These are phyloP conservation scores for Corythornis madagascariensis DNA, from an alignment of 2,113 vertebrate species.

Conservation along the genomic window DNA sequence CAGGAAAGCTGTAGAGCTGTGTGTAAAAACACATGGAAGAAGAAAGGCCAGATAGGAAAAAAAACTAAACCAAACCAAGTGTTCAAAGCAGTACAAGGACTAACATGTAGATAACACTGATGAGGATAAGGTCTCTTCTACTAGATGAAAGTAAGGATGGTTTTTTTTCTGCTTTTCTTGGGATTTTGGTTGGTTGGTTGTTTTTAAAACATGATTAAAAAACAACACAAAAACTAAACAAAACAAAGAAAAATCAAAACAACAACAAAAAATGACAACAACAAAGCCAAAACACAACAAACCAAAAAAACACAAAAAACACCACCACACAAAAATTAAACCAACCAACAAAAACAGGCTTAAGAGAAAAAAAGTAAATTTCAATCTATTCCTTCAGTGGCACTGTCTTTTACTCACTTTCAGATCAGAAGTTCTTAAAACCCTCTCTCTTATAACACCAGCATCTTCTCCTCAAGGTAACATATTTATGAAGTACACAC, in stretches of 20 bases:
- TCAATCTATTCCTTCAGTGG: background rate
- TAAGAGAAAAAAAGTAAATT: background rate
- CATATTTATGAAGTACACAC: background rate
- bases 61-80: background rate
- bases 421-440: background rate
- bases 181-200: background rate
- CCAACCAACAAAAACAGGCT: too few species aligned
- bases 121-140: background rate
- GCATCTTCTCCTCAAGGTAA: background rate
- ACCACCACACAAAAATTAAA: too few species aligned
- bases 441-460: background rate
- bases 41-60: background rate
- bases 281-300: background rate
- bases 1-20: constrained; percentile 79
- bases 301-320: too few species aligned
- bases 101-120: background rate
- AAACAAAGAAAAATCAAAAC: background rate
- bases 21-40: background rate
- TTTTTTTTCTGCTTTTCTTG: background rate
- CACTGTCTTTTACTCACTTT: background rate
- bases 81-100: background rate
- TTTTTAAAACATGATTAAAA: background rate
- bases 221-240: background rate
- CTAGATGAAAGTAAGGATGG: background rate
- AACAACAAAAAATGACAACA: background rate